Evolutionary conservation across 2,113 vertebrate genomes (phyloP), one percentile per base, ranked within the genome.

Genomic region (Pavo muticus): DNA sequence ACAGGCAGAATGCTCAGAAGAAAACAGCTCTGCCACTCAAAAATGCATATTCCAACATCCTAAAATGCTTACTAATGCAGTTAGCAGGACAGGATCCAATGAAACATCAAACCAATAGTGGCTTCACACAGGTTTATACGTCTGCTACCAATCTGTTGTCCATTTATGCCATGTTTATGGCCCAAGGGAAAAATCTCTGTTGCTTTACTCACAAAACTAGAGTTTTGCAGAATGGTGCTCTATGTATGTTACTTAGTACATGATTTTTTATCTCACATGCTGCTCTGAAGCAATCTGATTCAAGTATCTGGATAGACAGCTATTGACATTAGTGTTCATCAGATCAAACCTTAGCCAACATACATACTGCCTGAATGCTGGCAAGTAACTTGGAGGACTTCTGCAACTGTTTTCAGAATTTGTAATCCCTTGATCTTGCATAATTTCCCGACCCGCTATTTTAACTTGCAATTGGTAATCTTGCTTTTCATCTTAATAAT

Each of bases 71-170:
- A 70, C 76, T 86, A 88, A 90, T 1, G 4, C 37, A 91, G 87
- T 92, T 74, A 87, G 57, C 61, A 88, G 73, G 57, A 69, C 61
- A 84, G 57, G 19, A 86, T 72, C 47, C 83, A 87, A 73, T 75
- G 80, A 88, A 90, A 95, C 56, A 69, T 75, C 56, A 74, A 56
- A 68, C 57, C 45, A 18, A 75, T 84, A 78, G 65, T 70, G 63
- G 69, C 67, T 88, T 95, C 86, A 93, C 67, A 81, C 85, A 84
- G 92, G 52, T 87, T 90, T 87, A 75, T 91, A 78, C 80, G 84
- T 95, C 92, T 96, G 91, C 73, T 95, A 87, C 75, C 73, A 77
- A 81, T 94, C 84, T 95, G 59, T 63, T 93, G 85, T 64, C 72
- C 61, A 1, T 95, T 95, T 93, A 64, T 78, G 47, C 72, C 64